Conservation (phyloP, 2,888 invertebrate species). For the Tolmerus cingulatus region DNA sequence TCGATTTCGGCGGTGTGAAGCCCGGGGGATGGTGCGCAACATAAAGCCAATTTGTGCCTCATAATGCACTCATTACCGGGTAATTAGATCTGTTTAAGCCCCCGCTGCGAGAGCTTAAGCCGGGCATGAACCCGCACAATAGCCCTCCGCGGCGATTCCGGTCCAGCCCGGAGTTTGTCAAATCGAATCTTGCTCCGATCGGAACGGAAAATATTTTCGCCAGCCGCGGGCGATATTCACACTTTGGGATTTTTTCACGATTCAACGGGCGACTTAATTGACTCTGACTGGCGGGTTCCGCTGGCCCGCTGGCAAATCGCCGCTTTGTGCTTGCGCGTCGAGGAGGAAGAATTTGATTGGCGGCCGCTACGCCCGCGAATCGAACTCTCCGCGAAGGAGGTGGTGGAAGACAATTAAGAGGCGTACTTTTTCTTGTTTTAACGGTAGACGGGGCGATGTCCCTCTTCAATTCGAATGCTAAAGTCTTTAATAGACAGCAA, state of each 20-base stretch:
- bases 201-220: conserved; percentile 35
- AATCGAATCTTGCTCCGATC: conserved; percentile 27
- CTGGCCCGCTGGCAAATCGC: neutral
- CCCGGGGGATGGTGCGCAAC: neutral
- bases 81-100: conserved; percentile 41
- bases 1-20: neutral
- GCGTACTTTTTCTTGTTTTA: neutral
- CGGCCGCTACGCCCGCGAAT: neutral
- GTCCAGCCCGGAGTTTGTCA: neutral
- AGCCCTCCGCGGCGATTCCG: neutral
- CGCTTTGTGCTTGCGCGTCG: conserved; percentile 34
- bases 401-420: neutral
- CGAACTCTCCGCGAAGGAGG: neutral
- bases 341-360: conserved; percentile 39
- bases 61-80: conserved; percentile 34
- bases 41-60: conserved; percentile 31
- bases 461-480: neutral
- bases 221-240: conserved; percentile 33
- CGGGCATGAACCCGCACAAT: conserved; percentile 3
- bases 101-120: conserved; percentile 27
- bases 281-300: neutral
- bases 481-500: too few relatives aligned
- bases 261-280: conserved; percentile 31
- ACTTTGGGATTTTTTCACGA: conserved; percentile 19
- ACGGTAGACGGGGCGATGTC: neutral